Percentiles rank a stretch among this genome's conserved stretches.
Evolutionary conservation across 2,797 vertebrate genomes (phyloP).

Genomic region (Knipowitschia caucasica): DNA sequence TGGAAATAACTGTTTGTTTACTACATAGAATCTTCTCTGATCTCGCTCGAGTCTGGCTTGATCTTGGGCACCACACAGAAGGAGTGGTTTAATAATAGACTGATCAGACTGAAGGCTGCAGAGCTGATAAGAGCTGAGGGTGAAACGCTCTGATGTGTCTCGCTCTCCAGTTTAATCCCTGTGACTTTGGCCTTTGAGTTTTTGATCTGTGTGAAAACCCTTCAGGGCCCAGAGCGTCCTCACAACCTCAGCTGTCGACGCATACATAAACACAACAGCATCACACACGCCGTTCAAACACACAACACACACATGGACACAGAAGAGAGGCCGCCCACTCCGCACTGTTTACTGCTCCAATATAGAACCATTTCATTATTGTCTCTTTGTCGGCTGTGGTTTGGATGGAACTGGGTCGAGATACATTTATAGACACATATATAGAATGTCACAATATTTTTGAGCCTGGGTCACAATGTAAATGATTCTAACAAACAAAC

Average conservation of each 20-base stretch:
- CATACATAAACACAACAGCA: not conserved
- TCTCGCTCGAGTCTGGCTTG: too few relatives aligned
- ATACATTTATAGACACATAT: too few relatives aligned
- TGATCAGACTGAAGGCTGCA: not conserved
- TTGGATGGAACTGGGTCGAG: too few relatives aligned
- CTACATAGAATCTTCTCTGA: too few relatives aligned
- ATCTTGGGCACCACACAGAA: too few relatives aligned
- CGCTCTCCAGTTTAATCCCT: constrained; percentile 11
- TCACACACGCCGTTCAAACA: constrained; percentile 6
- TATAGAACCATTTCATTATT: not conserved
- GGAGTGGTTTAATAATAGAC: not conserved
- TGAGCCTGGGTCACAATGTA: too few relatives aligned
- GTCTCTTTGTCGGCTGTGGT: too few relatives aligned
- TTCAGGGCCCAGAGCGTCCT: constrained; percentile 32
- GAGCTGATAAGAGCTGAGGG: not conserved
- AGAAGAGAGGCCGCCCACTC: constrained; percentile 24
- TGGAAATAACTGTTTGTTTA: too few relatives aligned
- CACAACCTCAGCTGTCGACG: constrained; percentile 42
- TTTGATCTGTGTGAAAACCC: constrained; percentile 31
- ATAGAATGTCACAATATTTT: too few relatives aligned
- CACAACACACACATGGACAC: not conserved
- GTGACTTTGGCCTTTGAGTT: constrained; percentile 17
- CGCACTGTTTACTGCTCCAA: not conserved
- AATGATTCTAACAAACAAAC: too few relatives aligned
- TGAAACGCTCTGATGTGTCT: not conserved